phyloP scores from a whole-genome alignment of 2,113 vertebrate species.

The Leucosticte australis region DNA sequence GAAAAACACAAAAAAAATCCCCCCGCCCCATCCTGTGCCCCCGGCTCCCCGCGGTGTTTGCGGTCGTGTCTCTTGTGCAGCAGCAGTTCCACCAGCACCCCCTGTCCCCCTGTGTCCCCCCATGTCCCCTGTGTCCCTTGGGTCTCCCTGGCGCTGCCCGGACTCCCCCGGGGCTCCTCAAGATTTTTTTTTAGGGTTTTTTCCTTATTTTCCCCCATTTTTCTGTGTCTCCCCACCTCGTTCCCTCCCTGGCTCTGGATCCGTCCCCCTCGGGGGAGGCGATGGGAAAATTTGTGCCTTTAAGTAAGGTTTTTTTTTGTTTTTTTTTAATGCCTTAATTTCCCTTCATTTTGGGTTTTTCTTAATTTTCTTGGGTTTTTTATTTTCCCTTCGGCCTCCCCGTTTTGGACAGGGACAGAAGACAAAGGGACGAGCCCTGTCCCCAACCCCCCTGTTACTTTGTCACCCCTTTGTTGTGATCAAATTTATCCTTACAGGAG shows the following conservation, averaged over 20 bases:
- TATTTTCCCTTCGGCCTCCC: background rate
- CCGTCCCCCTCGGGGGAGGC: background rate
- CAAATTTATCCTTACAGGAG: background rate
- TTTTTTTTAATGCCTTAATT: conserved; percentile 65
- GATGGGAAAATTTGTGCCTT: conserved; percentile 47
- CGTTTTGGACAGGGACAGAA: background rate
- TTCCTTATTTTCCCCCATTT: background rate
- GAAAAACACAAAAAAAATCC: conserved; percentile 21
- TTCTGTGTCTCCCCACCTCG: background rate
- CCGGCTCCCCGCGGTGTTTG: conserved; percentile 49
- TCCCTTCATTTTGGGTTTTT: background rate
- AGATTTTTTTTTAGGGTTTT: background rate
- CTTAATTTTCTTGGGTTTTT: background rate
- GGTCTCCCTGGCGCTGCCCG: background rate
- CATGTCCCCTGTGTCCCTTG: background rate
- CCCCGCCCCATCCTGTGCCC: conserved; percentile 58
- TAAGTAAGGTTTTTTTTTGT: background rate
- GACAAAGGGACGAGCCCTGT: background rate
- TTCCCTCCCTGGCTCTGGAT: background rate
- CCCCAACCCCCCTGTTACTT: background rate
- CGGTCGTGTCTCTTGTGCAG: conserved; percentile 63
- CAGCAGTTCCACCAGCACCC: conserved; percentile 10
- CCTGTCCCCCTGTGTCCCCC: background rate
- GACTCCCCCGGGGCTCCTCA: background rate
- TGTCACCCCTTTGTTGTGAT: background rate